These are phyloP conservation scores for Propithecus deckenii DNA, from an alignment of 2,797 vertebrate genomes.

Conservation along the genomic window DNA sequence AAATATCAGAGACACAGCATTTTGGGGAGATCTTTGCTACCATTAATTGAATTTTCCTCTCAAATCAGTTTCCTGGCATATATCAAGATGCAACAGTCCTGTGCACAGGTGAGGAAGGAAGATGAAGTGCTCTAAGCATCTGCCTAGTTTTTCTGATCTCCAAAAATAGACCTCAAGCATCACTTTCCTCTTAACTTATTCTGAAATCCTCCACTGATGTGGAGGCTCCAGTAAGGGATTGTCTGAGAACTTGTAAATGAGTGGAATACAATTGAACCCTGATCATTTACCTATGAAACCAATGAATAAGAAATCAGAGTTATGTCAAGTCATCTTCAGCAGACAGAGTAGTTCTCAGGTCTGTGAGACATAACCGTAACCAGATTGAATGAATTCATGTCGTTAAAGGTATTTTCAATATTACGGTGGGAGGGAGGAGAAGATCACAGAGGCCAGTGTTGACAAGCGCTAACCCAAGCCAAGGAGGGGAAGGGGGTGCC, in stretches of 20 bases:
- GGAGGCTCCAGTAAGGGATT: background rate
- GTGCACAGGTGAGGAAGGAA: background rate
- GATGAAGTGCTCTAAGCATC: background rate
- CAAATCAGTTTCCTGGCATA: background rate
- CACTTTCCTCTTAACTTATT: background rate
- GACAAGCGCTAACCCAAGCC: background rate
- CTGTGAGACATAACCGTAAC: background rate
- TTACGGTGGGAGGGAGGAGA: background rate
- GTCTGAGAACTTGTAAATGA: background rate
- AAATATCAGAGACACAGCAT: constrained; percentile 50
- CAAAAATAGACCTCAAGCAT: background rate
- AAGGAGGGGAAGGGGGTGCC: too few relatives aligned
- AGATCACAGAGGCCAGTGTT: background rate
- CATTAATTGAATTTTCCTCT: constrained; percentile 38
- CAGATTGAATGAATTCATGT: background rate
- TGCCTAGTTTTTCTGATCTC: background rate
- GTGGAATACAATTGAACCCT: background rate
- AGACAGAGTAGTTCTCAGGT: background rate
- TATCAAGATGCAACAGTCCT: background rate
- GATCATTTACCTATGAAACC: background rate
- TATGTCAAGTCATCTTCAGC: background rate
- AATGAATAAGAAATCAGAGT: background rate
- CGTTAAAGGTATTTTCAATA: background rate
- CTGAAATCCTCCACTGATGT: background rate
- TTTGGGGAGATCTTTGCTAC: background rate